Percentiles rank a stretch among this genome's conserved stretches.
Conservation (phyloP, 2,888 invertebrate genomes). For the Heteropelma amictum region DNA sequence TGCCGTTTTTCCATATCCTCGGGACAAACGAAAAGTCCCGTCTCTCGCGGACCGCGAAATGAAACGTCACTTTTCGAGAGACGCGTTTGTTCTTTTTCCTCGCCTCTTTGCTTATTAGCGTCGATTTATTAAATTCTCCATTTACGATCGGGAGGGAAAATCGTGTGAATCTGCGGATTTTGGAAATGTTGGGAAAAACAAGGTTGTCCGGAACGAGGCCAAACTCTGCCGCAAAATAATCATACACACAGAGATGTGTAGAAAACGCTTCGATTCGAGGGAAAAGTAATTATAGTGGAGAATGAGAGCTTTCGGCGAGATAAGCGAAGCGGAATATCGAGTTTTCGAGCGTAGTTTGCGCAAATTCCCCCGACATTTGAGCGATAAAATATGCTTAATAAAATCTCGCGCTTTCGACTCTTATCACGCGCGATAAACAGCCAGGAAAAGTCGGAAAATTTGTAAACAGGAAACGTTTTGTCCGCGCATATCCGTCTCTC, state of each 20-base stretch:
- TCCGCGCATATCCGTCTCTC: neutral
- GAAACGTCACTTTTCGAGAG: conserved; percentile 12
- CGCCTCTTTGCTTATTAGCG: too few relatives aligned
- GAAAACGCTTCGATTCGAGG: too few relatives aligned
- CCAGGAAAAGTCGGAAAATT: neutral
- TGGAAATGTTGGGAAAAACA: too few relatives aligned
- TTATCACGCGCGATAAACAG: neutral
- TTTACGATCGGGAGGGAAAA: too few relatives aligned
- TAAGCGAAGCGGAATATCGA: conserved; percentile 14
- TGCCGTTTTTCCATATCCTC: neutral
- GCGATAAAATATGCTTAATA: neutral
- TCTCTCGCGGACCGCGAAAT: neutral
- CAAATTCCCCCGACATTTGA: neutral
- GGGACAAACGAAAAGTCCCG: neutral
- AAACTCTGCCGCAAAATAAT: too few relatives aligned
- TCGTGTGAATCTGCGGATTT: too few relatives aligned
- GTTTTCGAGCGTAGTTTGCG: neutral
- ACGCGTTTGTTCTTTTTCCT: too few relatives aligned
- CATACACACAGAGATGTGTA: too few relatives aligned
- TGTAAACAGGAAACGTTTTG: conserved; percentile 7
- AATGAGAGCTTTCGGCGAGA: neutral
- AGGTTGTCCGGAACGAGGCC: too few relatives aligned
- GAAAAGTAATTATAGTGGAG: too few relatives aligned
- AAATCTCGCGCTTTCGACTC: neutral
- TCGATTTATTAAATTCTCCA: too few relatives aligned